Conservation (phyloP, 2,888 invertebrate species). For the Euzetes globulus region DNA sequence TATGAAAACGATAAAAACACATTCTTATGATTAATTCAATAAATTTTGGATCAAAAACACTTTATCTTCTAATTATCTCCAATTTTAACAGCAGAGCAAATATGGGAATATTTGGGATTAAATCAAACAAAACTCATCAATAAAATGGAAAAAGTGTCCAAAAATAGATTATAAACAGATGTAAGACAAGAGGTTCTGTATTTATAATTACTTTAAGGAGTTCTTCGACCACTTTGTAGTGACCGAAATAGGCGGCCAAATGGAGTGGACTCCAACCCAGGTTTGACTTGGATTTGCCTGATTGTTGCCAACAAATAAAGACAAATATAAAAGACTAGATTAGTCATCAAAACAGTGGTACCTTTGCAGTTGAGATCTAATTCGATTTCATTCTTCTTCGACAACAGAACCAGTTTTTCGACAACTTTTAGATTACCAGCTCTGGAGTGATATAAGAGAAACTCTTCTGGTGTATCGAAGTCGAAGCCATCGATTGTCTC, state of each 20-base stretch:
- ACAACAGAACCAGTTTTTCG: slow-evolving; percentile 53
- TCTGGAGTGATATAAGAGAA: slow-evolving; percentile 57
- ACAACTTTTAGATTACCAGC: slow-evolving; percentile 57
- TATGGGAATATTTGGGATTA: too few species aligned
- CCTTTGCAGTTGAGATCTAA: slow-evolving; percentile 61
- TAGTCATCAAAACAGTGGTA: slow-evolving; percentile 44
- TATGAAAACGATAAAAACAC: too few species aligned
- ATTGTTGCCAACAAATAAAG: background rate
- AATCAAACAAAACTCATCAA: too few species aligned
- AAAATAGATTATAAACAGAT: background rate
- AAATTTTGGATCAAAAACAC: too few species aligned
- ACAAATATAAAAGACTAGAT: slow-evolving; percentile 21
- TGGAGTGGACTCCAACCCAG: slow-evolving; percentile 63
- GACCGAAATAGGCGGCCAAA: slow-evolving; percentile 61
- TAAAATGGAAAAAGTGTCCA: too few species aligned
- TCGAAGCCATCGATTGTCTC: slow-evolving; percentile 28
- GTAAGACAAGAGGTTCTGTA: background rate
- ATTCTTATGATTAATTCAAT: too few species aligned
- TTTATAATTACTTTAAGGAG: slow-evolving; percentile 49
- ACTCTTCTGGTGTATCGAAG: slow-evolving; percentile 52
- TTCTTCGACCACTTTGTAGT: slow-evolving; percentile 55
- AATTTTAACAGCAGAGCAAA: too few species aligned
- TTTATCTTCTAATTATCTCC: too few species aligned
- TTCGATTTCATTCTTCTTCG: slow-evolving; percentile 52
- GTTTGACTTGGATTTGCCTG: slow-evolving; percentile 59